Evolutionary conservation across 2,797 vertebrate genomes (phyloP).

Genomic region (Buphagus erythrorhynchus): DNA sequence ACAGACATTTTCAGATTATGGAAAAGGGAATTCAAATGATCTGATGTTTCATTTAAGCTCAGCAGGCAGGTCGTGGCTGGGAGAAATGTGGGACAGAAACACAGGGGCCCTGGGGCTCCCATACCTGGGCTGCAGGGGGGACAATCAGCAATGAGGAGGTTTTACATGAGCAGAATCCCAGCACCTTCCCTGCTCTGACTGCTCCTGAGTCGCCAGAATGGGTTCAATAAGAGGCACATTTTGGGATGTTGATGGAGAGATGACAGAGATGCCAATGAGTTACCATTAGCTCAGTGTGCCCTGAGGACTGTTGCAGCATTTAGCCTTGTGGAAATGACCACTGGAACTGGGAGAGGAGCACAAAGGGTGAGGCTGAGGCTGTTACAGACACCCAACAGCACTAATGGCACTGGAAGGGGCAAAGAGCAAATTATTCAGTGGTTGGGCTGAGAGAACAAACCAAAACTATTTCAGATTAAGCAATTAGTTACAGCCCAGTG

Average conservation of each 20-base stretch:
- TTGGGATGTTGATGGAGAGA: not conserved
- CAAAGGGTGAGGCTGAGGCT: accelerated
- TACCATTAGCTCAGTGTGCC: not conserved
- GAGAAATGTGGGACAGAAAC: not conserved
- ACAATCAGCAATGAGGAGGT: not conserved
- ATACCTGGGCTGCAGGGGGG: not conserved
- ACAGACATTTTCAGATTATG: not conserved
- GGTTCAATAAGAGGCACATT: not conserved
- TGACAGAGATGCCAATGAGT: not conserved
- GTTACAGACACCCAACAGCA: not conserved
- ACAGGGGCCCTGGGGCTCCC: not conserved
- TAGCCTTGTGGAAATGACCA: not conserved
- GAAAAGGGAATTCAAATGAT: not conserved
- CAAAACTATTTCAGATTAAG: not conserved
- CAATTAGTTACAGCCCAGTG: not conserved
- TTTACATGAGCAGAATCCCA: not conserved
- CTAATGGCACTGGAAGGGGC: not conserved
- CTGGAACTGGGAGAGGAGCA: not conserved
- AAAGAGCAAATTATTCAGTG: not conserved
- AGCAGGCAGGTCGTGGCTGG: not conserved
- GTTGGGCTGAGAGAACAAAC: not conserved
- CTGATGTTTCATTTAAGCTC: not conserved
- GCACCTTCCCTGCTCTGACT: not conserved
- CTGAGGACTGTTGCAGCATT: not conserved
- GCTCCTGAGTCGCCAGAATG: not conserved